Evolutionary conservation across 2,888 invertebrate species (phyloP).

Genomic region (Hirtodrosophila confusa): DNA sequence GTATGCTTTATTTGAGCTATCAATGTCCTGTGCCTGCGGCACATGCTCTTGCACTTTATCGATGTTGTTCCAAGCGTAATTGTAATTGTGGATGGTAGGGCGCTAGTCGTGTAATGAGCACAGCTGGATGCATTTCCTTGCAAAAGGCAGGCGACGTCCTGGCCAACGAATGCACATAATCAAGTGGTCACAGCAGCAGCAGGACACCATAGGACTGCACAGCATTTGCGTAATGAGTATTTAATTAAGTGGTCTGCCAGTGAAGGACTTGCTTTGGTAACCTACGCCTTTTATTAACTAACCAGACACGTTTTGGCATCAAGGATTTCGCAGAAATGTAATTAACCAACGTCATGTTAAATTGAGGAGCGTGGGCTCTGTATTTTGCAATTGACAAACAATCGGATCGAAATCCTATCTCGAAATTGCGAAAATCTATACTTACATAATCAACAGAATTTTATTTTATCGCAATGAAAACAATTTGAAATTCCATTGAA

Average conservation of each 20-base stretch:
- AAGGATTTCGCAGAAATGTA: slow-evolving; percentile 26
- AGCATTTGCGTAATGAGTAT: slow-evolving; percentile 31
- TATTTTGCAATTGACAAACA: slow-evolving; percentile 4
- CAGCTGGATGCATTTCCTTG: slow-evolving; percentile 38
- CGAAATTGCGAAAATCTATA: neutral
- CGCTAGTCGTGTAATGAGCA: slow-evolving; percentile 16
- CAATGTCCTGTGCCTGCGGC: slow-evolving; percentile 9
- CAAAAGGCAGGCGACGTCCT: slow-evolving; percentile 8
- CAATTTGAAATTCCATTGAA: slow-evolving; percentile 21
- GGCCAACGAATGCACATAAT: slow-evolving; percentile 22
- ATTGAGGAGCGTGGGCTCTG: neutral
- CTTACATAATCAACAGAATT: too few relatives aligned
- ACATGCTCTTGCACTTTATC: slow-evolving; percentile 9
- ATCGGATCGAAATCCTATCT: too few relatives aligned
- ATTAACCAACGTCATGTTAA: slow-evolving; percentile 17
- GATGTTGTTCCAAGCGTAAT: slow-evolving; percentile 47
- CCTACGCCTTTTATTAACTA: neutral
- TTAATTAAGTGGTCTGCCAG: slow-evolving; percentile 43
- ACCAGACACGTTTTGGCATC: slow-evolving; percentile 17
- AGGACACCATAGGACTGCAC: slow-evolving; percentile 8
- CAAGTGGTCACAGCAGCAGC: slow-evolving; percentile 9
- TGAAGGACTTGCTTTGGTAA: slow-evolving; percentile 7
- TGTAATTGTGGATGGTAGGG: slow-evolving; percentile 30
- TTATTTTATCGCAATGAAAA: too few relatives aligned
- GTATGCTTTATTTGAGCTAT: slow-evolving; percentile 23